phyloP scores from a whole-genome alignment of 2,888 invertebrate genomes.

The Brachynemurus nebulosus region DNA sequence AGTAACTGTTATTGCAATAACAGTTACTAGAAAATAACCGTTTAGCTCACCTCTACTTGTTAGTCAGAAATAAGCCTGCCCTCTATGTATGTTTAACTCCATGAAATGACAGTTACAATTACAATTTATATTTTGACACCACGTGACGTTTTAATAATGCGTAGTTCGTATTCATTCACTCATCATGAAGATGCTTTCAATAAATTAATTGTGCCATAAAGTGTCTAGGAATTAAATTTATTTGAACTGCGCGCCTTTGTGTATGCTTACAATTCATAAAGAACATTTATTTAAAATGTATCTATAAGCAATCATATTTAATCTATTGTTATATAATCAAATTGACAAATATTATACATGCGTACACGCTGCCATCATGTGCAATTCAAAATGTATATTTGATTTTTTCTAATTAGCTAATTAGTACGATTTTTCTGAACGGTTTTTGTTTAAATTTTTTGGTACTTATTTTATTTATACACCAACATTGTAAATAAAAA shows the following conservation, averaged over 20 bases:
- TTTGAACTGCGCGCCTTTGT: too few relatives aligned
- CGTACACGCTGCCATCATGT: not conserved
- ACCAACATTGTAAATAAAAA: too few relatives aligned
- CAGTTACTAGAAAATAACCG: too few relatives aligned
- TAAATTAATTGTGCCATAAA: constrained; percentile 1
- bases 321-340: not conserved
- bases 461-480: too few relatives aligned
- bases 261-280: too few relatives aligned
- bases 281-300: not conserved
- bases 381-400: not conserved
- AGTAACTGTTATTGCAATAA: too few relatives aligned
- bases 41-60: too few relatives aligned
- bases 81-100: too few relatives aligned
- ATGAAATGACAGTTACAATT: not conserved
- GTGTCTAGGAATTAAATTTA: not conserved
- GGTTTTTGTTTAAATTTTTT: too few relatives aligned
- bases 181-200: not conserved
- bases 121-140: not conserved
- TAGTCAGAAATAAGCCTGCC: too few relatives aligned
- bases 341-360: not conserved
- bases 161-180: not conserved
- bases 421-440: too few relatives aligned
- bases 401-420: too few relatives aligned
- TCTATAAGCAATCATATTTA: not conserved
- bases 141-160: not conserved